Base-by-base conservation (phyloP, 1,140 invertebrate species). In the Cotesia vestalis region DNA sequence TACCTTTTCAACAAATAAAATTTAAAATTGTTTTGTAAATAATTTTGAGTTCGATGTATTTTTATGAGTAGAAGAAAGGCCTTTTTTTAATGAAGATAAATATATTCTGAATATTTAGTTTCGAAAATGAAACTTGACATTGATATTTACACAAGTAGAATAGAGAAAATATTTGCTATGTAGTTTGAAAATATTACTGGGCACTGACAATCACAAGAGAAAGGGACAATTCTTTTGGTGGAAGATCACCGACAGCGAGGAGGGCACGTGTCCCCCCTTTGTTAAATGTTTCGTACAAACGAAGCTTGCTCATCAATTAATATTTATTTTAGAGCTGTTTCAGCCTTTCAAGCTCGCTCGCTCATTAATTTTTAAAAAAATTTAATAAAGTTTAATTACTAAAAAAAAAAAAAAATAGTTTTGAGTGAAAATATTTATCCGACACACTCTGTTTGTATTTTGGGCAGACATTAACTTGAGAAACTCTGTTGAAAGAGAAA, bases 251-350 rank as follows among this genome's bases (percentile, higher is more conserved):
- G 27, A 20, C 57, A 20, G 57, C 17, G 57, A 27, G 4, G 4
- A 59, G 57, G 57, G 57, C 57, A 20, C 57, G 57, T 59, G 57
- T 17, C 57, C 57, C 53, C 53, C 17, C 17, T 59, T 59, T 59
- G 17, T 59, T 59, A 14, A 59, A 59, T 17, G 20, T 59, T 59
- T 59, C 20, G 14, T 59, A 59, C 20, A 20, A 20, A 9, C 17
- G n/a, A 12, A 9, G 3, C 27, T 27, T 27, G 17, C 17, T 20
- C 57, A 20, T 27, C 57, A 59, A 59, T 59, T 59, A 27, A 14
- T 59, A 59, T 59, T 59, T 59, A 59, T 59, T 59, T 59, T 27
- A 27, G 57, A 8, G 9, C 55, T 17, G 27, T 59, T 17, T 20
- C 27, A 9, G 27, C 57, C 9, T 59, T 20, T 46, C 6, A 46